Base-by-base conservation (phyloP, 2,888 invertebrate species). In the Megaustenia siamemsis region DNA sequence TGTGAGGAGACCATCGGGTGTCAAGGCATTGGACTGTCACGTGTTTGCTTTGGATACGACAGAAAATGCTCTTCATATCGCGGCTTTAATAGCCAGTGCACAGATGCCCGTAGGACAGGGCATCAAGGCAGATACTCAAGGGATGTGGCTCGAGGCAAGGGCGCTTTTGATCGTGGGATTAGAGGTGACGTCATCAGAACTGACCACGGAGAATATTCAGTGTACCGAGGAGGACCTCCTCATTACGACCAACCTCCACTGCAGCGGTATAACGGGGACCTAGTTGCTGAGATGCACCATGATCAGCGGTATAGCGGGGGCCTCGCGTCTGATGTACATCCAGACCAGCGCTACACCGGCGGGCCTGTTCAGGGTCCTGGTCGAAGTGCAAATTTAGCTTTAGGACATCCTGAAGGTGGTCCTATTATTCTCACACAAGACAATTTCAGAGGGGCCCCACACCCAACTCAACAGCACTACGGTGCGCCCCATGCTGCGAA, bases 1-100 rank as follows among this genome's bases (percentile, higher is more conserved):
- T 87, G 95, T 99, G 90, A 96, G 99, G 77, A 96, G 99, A 89
- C 99, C 98, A 75, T 97, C 97, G 78, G 99, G 99, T 82, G 98
- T 99, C 90, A 99, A 99, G 95, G 98, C 98, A 84, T 95, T 99
- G 88, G 99, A 99, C 95, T 99, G 99, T 95, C 99, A 99, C 95
- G 98, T 98, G 88, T 99, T 99, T 94, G 98, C 99, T 92, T 98
- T 90, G 86, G 90, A 90, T 56, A 88, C 86, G 15, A 86, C 86
- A 28, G 88, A 88, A 21, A 89, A 90, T 83, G 91, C 90, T 53
- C 81, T 90, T 24, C 84, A 87, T 76, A 88, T 92, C n/a, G 81
- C 49, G 68, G 86, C 85, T 3, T 63, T 86, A 6, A 79, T 88
- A 12, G 38, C 63, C 40, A 82, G 82, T 28, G 73, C 84, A 38